phyloP scores from a whole-genome alignment of 1,140 invertebrate species.

The Drosophila littoralis region DNA sequence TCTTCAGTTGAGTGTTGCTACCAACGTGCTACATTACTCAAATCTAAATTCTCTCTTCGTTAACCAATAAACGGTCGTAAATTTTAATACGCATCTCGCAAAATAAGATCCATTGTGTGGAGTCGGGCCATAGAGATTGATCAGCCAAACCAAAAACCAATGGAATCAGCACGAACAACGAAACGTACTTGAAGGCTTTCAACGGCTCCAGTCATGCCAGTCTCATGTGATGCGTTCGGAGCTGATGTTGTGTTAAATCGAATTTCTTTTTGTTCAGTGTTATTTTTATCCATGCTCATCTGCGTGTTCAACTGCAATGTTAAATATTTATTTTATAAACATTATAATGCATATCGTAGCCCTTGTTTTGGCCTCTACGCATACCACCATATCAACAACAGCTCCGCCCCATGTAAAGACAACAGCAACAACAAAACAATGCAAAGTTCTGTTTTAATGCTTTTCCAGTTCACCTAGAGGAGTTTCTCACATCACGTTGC shows the following conservation, averaged over 20 bases:
- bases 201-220: neutral
- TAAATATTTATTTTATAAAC: constrained; percentile 52
- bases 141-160: constrained; percentile 13
- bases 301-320: constrained; percentile 25
- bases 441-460: constrained; percentile 12
- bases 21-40: neutral
- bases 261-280: constrained; percentile 1
- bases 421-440: constrained; percentile 2
- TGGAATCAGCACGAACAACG: neutral
- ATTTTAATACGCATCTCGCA: constrained; percentile 55
- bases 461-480: neutral
- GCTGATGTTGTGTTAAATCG: constrained; percentile 1
- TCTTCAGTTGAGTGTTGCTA: neutral
- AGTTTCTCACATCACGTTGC: constrained; percentile 62
- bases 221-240: neutral
- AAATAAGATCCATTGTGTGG: constrained; percentile 27
- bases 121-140: constrained; percentile 64
- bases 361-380: constrained; percentile 1
- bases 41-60: neutral
- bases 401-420: constrained; percentile 20
- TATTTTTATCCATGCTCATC: constrained; percentile 22
- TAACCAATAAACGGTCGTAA: constrained; percentile 57
- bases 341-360: constrained; percentile 38
- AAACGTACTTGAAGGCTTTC: neutral
- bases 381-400: neutral